Conservation (phyloP, 2,113 vertebrate species). For the Colinus virginianus region DNA sequence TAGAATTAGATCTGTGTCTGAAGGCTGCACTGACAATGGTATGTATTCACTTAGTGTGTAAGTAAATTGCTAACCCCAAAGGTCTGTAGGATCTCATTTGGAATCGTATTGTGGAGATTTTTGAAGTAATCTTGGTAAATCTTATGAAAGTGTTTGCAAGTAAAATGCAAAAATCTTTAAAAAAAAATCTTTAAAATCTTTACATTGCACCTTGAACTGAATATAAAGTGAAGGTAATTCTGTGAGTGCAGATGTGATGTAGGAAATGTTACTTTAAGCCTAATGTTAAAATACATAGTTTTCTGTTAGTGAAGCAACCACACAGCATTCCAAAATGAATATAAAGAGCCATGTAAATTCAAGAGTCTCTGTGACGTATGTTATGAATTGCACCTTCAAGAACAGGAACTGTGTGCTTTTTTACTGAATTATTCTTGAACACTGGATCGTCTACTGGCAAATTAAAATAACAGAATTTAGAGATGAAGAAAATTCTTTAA, state of each 20-base stretch:
- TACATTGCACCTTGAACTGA: background rate
- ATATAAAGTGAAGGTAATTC: background rate
- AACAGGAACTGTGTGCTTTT: background rate
- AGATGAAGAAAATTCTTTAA: background rate
- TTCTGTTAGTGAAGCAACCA: background rate
- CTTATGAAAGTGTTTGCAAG: background rate
- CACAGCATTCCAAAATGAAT: background rate
- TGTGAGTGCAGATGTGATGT: background rate
- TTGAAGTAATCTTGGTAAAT: background rate
- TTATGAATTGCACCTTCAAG: background rate
- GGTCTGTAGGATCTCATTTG: background rate
- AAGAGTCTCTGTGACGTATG: background rate
- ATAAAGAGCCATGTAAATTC: background rate
- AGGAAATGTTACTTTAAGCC: background rate
- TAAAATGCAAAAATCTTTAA: background rate
- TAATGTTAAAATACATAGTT: background rate
- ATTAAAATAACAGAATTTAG: background rate
- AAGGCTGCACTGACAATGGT: background rate
- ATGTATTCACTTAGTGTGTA: background rate
- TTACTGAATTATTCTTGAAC: background rate
- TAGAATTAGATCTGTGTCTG: background rate
- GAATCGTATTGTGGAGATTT: background rate
- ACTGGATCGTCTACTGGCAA: fast-evolving
- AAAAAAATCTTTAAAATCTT: too few relatives aligned
- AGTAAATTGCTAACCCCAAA: background rate